Percentiles rank a stretch among this genome's conserved stretches.
Evolutionary conservation across 2,888 invertebrate genomes (phyloP).

Genomic region (Aphidoletes aphidimyza): DNA sequence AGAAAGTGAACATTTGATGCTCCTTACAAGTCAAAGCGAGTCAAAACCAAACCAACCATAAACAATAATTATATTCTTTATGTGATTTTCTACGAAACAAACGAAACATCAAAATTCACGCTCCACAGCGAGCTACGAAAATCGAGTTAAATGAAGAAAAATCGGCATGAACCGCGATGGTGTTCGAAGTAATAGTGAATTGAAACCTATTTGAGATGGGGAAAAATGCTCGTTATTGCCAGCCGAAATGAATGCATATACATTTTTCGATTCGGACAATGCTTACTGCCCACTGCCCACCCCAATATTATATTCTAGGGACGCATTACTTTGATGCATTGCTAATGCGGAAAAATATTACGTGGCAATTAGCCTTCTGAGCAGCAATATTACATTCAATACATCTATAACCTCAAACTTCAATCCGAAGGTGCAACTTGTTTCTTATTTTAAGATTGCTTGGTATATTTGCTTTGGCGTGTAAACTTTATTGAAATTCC

Average conservation of each 20-base stretch:
- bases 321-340: constrained; percentile 46
- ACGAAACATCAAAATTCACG: not conserved
- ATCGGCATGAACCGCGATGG: not conserved
- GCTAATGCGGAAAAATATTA: constrained; percentile 33
- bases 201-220: too few species aligned
- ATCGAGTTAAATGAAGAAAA: constrained; percentile 20
- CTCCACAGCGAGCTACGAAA: not conserved
- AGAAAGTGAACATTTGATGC: constrained; percentile 11
- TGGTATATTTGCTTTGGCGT: not conserved
- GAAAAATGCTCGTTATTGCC: not conserved
- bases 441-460: not conserved
- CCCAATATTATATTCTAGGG: constrained; percentile 4
- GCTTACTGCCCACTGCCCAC: not conserved
- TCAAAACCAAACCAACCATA: too few species aligned
- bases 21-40: not conserved
- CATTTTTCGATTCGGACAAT: not conserved
- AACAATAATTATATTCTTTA: constrained; percentile 32
- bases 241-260: not conserved
- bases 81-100: not conserved
- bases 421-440: not conserved
- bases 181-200: too few species aligned
- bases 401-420: too few species aligned
- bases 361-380: constrained; percentile 4
- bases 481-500: not conserved
- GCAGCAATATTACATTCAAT: too few species aligned